Conservation (phyloP, 1,140 invertebrate species). For the Brachionus manjavacas region DNA sequence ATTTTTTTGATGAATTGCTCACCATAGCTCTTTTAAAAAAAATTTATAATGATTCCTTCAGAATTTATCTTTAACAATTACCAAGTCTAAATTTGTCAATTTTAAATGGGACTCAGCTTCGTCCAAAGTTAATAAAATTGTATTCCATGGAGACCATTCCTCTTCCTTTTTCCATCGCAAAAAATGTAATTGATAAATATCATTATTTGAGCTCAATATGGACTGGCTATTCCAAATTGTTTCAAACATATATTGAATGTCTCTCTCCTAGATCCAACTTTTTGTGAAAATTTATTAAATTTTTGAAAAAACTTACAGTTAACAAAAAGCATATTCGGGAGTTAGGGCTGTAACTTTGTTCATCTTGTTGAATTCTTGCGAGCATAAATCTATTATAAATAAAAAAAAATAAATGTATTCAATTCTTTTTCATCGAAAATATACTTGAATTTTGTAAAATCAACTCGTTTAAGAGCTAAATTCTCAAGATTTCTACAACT, state of each 20-base stretch:
- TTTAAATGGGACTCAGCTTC: constrained; percentile 58
- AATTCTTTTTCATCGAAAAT: neutral
- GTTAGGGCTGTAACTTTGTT: neutral
- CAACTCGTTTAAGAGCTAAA: constrained; percentile 53
- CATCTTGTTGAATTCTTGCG: constrained; percentile 26
- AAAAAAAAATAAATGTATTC: neutral
- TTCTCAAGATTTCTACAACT: constrained; percentile 55
- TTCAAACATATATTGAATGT: constrained; percentile 59
- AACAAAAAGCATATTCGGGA: constrained; percentile 37
- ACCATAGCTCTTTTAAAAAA: constrained; percentile 48
- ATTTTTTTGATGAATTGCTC: constrained; percentile 55
- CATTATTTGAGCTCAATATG: constrained; percentile 57
- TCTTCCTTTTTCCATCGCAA: constrained; percentile 58
- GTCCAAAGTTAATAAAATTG: constrained; percentile 59
- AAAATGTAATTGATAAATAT: constrained; percentile 58
- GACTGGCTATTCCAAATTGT: constrained; percentile 61
- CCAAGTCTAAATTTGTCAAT: constrained; percentile 56
- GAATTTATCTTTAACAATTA: constrained; percentile 43
- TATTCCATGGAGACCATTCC: constrained; percentile 62
- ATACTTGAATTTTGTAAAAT: constrained; percentile 48
- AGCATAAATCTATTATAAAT: constrained; percentile 5
- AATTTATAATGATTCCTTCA: neutral
- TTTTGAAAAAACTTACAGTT: neutral
- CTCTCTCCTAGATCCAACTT: constrained; percentile 55
- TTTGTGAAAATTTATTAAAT: neutral